Percentiles rank a stretch among this genome's conserved stretches.
These are phyloP conservation scores for Amphipyra tragopoginis DNA, from an alignment of 2,888 invertebrate species.

Conservation along the genomic window DNA sequence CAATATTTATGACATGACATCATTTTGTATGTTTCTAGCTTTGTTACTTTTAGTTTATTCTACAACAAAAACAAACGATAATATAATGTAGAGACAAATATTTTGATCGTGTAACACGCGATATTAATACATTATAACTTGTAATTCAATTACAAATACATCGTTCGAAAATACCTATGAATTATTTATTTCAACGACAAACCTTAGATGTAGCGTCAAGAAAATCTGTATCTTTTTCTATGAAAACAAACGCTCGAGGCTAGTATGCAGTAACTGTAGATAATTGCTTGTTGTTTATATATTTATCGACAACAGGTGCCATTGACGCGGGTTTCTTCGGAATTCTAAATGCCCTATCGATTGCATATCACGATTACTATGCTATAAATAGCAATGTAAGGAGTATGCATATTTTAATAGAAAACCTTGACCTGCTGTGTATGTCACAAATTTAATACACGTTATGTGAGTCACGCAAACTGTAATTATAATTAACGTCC, in stretches of 20 bases:
- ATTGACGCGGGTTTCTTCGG: constrained; percentile 1
- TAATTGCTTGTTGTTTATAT: constrained; percentile 19
- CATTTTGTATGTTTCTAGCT: no score
- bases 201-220: background rate
- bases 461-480: constrained; percentile 62
- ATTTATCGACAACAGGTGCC: constrained; percentile 20
- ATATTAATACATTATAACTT: constrained; percentile 18
- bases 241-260: no score
- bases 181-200: constrained; percentile 42
- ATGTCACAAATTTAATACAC: constrained; percentile 57
- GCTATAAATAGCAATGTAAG: constrained; percentile 12
- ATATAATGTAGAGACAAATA: constrained; percentile 3
- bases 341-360: constrained; percentile 1
- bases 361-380: background rate
- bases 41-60: no score
- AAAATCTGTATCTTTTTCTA: no score
- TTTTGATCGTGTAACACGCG: constrained; percentile 16
- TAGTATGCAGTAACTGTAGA: no score
- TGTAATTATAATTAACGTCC: constrained; percentile 65
- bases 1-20: no score
- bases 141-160: constrained; percentile 29
- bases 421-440: constrained; percentile 59
- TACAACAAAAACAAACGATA: no score
- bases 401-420: constrained; percentile 37
- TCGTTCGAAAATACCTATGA: constrained; percentile 10